Percentiles rank a stretch among this genome's conserved stretches.
These are phyloP conservation scores for Argyrosomus japonicus DNA, from an alignment of 2,113 vertebrate genomes.

Conservation along the genomic window DNA sequence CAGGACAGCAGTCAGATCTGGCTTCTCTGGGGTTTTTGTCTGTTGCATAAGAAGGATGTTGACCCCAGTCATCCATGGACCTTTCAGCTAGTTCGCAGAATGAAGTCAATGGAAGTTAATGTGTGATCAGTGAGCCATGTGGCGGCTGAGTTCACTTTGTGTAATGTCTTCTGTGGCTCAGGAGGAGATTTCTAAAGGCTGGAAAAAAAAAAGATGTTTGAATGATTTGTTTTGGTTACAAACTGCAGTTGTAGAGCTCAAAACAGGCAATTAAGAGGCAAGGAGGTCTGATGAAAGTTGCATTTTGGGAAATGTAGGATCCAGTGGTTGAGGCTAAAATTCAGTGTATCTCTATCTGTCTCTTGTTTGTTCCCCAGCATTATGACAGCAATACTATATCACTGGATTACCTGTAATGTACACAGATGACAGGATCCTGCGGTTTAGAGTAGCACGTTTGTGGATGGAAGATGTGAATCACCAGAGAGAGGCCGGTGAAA, in stretches of 20 bases:
- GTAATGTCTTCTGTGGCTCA: not conserved
- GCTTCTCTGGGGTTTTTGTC: slow-evolving; percentile 24
- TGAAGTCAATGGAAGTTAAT: slow-evolving; percentile 76
- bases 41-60: slow-evolving; percentile 61
- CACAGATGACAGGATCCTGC: not conserved
- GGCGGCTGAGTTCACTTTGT: not conserved
- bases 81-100: slow-evolving; percentile 64
- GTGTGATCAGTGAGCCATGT: slow-evolving; percentile 36
- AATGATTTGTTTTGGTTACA: not conserved
- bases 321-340: not conserved
- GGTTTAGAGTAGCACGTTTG: not conserved
- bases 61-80: slow-evolving; percentile 41
- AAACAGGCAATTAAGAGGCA: not conserved
- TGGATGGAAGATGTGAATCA: not conserved
- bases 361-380: not conserved
- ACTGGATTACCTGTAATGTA: not conserved
- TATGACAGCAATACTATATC: not conserved
- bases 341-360: no score
- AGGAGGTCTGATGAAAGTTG: not conserved
- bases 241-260: not conserved
- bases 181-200: not conserved
- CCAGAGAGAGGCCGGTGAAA: not conserved
- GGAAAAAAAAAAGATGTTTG: not conserved
- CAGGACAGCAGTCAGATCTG: not conserved
- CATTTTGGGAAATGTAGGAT: slow-evolving; percentile 10